Conservation (phyloP, 2,888 invertebrate species). For the Pecten maximus region DNA sequence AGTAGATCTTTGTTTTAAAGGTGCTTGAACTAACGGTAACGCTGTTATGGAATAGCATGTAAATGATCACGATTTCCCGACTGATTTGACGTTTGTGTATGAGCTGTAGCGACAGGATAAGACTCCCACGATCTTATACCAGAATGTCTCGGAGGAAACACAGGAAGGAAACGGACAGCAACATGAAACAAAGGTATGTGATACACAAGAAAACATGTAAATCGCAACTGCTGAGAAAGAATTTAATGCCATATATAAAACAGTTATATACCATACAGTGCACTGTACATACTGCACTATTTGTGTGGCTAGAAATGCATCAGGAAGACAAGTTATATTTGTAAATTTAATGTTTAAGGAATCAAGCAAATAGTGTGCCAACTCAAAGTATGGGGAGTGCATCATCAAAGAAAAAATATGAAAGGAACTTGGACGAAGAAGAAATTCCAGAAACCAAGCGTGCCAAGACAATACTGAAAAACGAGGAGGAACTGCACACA, state of each 20-base stretch:
- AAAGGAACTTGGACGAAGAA: not conserved
- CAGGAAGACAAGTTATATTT: not conserved
- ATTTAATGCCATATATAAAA: too few species aligned
- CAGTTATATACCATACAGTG: too few species aligned
- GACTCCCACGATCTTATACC: not conserved
- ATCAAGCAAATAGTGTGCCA: not conserved
- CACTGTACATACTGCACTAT: not conserved
- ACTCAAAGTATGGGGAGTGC: not conserved
- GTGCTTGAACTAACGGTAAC: not conserved
- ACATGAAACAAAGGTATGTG: conserved; percentile 12
- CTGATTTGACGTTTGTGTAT: not conserved
- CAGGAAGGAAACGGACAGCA: not conserved
- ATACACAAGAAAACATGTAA: not conserved
- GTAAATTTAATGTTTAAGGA: not conserved
- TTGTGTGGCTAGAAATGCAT: not conserved
- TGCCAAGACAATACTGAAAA: not conserved
- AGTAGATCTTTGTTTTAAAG: not conserved
- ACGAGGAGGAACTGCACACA: not conserved
- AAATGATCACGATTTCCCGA: not conserved
- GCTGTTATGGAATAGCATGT: not conserved
- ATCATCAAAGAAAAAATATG: not conserved
- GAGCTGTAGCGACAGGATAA: not conserved
- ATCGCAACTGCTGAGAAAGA: too few species aligned
- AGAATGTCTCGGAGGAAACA: not conserved
- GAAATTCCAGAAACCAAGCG: not conserved